Evolutionary conservation across 2,888 invertebrate species (phyloP), one percentile per base, ranked within the genome.

Genomic region (Mimachlamys varia): DNA sequence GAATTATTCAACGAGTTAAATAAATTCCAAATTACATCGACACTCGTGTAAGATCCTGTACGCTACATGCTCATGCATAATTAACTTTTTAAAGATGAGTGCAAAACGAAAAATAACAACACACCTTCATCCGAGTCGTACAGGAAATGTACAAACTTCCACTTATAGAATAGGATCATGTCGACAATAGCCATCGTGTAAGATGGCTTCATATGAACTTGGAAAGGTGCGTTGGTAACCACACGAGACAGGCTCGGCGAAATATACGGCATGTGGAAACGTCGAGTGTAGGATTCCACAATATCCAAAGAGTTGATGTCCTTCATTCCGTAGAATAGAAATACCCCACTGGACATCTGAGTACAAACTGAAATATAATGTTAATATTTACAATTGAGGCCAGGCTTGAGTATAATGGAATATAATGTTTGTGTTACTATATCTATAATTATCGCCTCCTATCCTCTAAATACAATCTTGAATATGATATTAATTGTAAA

Each of bases 161-260:
- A 95, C n/a, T 91, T 88, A 44, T 93, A 95, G 37, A 93, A 88
- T 22, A 92, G 89, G n/a, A 95, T 94, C 92, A 95, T 93, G 91
- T 94, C 94, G 10, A 94, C 98, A 97, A 91, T 99, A 96, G 95
- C 99, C 97, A 87, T 97, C 97, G 90, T 98, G 98, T 22, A 97
- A 97, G 91, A 98, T 97, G 88, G 98, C 98, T 91, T 94, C 91
- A n/a, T 99, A 98, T 97, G 99, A 98, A 96, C 98, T 98, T 76
- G 99, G 97, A 15, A 99, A 98, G 92, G 89, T 15, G 92, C 93
- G 3, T 90, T 90, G 53, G 90, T 91, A 15, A 91, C 91, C 0
- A 91, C 88, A 7, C 91, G 91, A 0, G 94, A 92, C n/a, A 94
- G 91, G 89, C 94, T 93, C 5, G 94, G 94, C 13, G 95, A 93